These are phyloP conservation scores for Danaus melanippus DNA, from an alignment of 1,140 invertebrate genomes.

Conservation along the genomic window DNA sequence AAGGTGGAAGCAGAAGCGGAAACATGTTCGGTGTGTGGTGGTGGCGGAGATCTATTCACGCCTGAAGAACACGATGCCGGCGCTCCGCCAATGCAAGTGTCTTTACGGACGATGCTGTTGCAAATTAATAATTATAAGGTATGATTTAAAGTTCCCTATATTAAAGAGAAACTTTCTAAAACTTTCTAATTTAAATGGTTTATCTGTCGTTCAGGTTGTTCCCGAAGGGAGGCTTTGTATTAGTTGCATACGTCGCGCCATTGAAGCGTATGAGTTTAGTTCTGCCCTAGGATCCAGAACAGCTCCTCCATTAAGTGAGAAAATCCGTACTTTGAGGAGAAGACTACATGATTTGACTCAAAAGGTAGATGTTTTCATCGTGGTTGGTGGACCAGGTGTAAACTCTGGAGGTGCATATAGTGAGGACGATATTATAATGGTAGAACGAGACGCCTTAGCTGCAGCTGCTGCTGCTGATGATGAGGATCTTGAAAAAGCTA, in stretches of 20 bases:
- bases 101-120: constrained; percentile 49
- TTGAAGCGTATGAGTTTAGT: constrained; percentile 54
- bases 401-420: constrained; percentile 44
- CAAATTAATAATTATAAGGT: constrained; percentile 62
- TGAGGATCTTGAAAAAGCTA: constrained; percentile 48
- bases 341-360: constrained; percentile 56
- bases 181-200: background rate
- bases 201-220: constrained; percentile 34
- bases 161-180: background rate
- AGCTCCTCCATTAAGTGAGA: constrained; percentile 48
- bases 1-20: constrained; percentile 47
- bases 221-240: constrained; percentile 49
- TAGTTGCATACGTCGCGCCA: constrained; percentile 43
- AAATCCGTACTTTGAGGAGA: constrained; percentile 44
- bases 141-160: background rate
- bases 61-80: constrained; percentile 55
- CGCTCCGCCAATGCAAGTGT: constrained; percentile 32
- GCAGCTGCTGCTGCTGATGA: constrained; percentile 47
- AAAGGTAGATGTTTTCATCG: constrained; percentile 64
- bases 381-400: constrained; percentile 47
- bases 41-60: constrained; percentile 37
- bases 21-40: constrained; percentile 40
- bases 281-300: constrained; percentile 28
- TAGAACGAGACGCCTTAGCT: constrained; percentile 48
- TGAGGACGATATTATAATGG: constrained; percentile 64